These are phyloP conservation scores for Boleophthalmus pectinirostris DNA, from an alignment of 2,113 vertebrate species.

Conservation along the genomic window DNA sequence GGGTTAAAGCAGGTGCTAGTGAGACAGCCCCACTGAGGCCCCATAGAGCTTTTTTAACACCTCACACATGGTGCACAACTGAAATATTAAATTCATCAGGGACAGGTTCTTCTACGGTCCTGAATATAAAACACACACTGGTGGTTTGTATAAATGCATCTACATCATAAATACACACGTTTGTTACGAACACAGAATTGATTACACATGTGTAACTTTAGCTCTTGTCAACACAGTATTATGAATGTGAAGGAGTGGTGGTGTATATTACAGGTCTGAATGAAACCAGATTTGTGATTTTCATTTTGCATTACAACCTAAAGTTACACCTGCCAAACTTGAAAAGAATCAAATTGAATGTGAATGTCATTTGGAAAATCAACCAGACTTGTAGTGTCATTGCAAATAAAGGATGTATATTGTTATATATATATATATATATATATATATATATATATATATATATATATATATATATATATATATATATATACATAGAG, in stretches of 20 bases:
- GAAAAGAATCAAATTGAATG: not conserved
- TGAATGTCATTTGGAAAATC: not conserved
- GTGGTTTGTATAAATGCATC: constrained; percentile 31
- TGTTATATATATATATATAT: too few relatives aligned
- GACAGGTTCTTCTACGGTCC: constrained; percentile 15
- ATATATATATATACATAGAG: too few relatives aligned
- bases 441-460: too few relatives aligned
- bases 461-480: too few relatives aligned
- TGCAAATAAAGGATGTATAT: not conserved
- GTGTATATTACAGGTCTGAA: not conserved
- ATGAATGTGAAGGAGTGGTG: constrained; percentile 3
- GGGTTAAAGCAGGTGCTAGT: constrained; percentile 39
- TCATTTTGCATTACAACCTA: not conserved
- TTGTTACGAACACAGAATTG: constrained; percentile 23
- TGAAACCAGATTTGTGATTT: constrained; percentile 1
- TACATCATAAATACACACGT: constrained; percentile 30
- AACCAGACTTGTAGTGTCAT: not conserved
- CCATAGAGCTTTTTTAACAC: constrained; percentile 21
- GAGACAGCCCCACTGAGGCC: constrained; percentile 6
- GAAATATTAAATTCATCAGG: constrained; percentile 29
- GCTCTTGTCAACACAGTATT: not conserved
- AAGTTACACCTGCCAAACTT: constrained; percentile 22
- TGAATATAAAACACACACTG: constrained; percentile 1
- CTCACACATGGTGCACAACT: constrained; percentile 13
- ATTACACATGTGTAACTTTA: not conserved